Evolutionary conservation across 2,113 vertebrate genomes (phyloP), one percentile per base, ranked within the genome.

Genomic region (Vimba vimba): DNA sequence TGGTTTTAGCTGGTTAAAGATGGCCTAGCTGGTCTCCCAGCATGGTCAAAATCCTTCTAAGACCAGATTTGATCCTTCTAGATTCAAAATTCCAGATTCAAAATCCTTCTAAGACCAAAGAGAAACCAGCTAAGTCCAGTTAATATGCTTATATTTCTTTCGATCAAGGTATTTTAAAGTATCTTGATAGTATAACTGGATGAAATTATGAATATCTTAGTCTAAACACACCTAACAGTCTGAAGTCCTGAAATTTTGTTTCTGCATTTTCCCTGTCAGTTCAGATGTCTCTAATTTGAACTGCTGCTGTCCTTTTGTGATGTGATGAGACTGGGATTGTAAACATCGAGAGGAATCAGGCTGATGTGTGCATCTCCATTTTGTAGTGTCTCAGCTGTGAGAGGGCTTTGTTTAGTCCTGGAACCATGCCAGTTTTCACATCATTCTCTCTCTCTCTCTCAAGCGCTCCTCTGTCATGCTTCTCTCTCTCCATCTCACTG

Each of bases 391-490:
- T 80, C 84, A 52, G 62, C 84, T 88, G 64, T 84, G 82, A 85
- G 80, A 83, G 88, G 89, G 80, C 62, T 88, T 91, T 68, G 86
- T 85, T 88, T 89, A 33, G 89, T 69, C 85, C 89, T 77, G 87
- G 74, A 23, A 45, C 50, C 84, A 82, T 91, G 91, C 90, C 90
- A 92, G 88, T 84, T 88, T 39, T 13, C 33, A 10, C 71, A 59
- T 78, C 47, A 43, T 13, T 52, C 50, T 52, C 47, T 50, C 47
- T 52, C 62, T 78, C 45, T 55, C 45, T 78, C 83, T 66, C 73
- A 50, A n/a, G 25, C 15, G 23, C 84, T 69, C 10, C 15, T 69
- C 62, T 79, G 62, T 43, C 27, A 27, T 59, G 15, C 55, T 33
- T 64, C 21, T 73, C 52, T 79, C 21, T 77, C 25, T 77, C 73